A percentile compares a stretch with the other conserved stretches of the same genome.
phyloP scores from a whole-genome alignment of 2,797 vertebrate species.

The Pangasius djambal region DNA sequence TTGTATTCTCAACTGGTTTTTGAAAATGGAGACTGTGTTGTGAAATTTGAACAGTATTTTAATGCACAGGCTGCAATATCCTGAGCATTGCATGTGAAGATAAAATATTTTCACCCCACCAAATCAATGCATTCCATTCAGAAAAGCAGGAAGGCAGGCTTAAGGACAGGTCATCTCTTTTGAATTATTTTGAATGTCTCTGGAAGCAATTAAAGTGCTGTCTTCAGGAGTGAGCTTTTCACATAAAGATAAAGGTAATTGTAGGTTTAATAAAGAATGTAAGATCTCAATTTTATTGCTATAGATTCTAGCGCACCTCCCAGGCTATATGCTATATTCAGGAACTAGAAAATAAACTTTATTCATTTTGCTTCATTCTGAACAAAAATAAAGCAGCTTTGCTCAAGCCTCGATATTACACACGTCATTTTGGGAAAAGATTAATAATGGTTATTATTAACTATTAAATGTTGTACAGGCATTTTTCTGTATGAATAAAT shows the following conservation, averaged over 20 bases:
- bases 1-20: not conserved
- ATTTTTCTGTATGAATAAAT: not conserved
- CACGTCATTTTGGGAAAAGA: not conserved
- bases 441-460: not conserved
- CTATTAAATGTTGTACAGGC: too few relatives aligned
- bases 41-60: conserved; percentile 32
- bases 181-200: conserved; percentile 1
- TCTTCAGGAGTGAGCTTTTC: not conserved
- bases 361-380: not conserved
- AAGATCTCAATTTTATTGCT: not conserved
- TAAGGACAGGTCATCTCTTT: conserved; percentile 28
- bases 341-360: not conserved
- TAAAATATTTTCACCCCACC: conserved; percentile 58
- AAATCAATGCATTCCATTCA: conserved; percentile 40
- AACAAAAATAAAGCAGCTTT: not conserved
- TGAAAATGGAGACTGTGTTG: not conserved
- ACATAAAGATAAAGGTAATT: conserved; percentile 10
- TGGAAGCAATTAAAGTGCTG: conserved; percentile 3
- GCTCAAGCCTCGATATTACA: not conserved
- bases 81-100: conserved; percentile 57
- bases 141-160: conserved; percentile 28
- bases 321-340: not conserved
- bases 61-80: conserved; percentile 54
- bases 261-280: not conserved
- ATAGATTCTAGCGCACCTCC: not conserved